Evolutionary conservation across 2,888 invertebrate species (phyloP).

Genomic region (Rhagonycha lutea): DNA sequence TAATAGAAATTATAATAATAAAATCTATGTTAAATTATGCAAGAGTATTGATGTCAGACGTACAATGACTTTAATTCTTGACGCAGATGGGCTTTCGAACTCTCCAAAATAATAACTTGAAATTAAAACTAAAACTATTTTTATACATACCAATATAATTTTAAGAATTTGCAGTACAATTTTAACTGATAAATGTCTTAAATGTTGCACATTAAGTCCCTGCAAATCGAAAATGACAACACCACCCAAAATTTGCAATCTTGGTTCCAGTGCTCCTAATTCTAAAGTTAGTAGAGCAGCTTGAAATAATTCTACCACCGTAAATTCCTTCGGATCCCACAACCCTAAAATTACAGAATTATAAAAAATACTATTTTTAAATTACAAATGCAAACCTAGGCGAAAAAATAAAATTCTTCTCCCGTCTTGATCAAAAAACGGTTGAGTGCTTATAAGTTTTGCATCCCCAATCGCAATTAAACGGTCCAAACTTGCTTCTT

Average conservation of each 20-base stretch:
- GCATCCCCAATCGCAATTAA: slow-evolving; percentile 69
- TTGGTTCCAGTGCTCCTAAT: slow-evolving; percentile 73
- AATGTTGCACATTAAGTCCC: slow-evolving; percentile 71
- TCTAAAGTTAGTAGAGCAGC: slow-evolving; percentile 73
- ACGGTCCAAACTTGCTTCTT: slow-evolving; percentile 68
- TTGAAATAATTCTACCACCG: slow-evolving; percentile 73
- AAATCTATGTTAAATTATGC: no score
- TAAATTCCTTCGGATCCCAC: slow-evolving; percentile 72
- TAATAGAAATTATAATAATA: background rate
- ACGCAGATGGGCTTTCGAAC: no score
- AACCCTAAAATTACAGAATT: slow-evolving; percentile 57
- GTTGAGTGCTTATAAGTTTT: slow-evolving; percentile 72
- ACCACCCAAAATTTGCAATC: slow-evolving; percentile 77
- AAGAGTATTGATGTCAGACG: background rate
- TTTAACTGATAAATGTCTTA: slow-evolving; percentile 73
- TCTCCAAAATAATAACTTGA: no score
- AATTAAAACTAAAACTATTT: background rate
- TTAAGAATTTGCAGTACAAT: slow-evolving; percentile 71
- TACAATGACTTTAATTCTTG: background rate
- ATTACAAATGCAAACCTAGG: slow-evolving; percentile 59
- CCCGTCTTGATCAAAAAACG: slow-evolving; percentile 76
- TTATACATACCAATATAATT: slow-evolving; percentile 67
- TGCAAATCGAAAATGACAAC: slow-evolving; percentile 77
- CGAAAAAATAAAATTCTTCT: slow-evolving; percentile 73
- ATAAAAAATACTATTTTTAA: background rate